Base-by-base conservation (phyloP, 2,888 invertebrate genomes). In the Homarus gammarus region DNA sequence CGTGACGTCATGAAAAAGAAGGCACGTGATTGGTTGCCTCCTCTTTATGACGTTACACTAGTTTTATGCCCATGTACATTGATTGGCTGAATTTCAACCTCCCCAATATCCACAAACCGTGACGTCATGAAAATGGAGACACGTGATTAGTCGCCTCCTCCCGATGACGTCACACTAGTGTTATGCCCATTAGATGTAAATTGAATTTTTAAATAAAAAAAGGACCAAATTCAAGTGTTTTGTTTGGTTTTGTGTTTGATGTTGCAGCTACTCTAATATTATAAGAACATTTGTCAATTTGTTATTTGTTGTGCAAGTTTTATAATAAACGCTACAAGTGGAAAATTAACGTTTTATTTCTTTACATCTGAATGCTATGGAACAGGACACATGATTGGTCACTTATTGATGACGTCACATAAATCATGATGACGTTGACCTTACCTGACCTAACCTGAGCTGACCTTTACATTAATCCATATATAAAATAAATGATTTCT, bases 261-360 rank as follows among this genome's bases (percentile, higher is more conserved):
- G 88, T 88, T 88, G 83, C 84, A 88, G 78, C 88, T 84, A 64
- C 81, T 84, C 77, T 88, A 88, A 84, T 88, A 84, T 84, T 88
- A 77, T 84, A 88, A 84, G 77, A 88, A 84, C 77, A 88, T 83
- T 88, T 88, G 88, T 88, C 88, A 61, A 88, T 88, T 88, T 88
- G 88, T 88, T 88, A 88, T 84, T 83, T 88, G 88, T 88, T 88
- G 88, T 88, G 88, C 83, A 64, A 83, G 83, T 88, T 88, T 88
- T 88, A 78, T 88, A 88, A 88, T 88, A 88, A 88, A 88, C 51
- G 64, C 84, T 88, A 88, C 86, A 88, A 78, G 83, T 84, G 88
- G n/a, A 68, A 88, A n/a, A 27, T 51, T 36, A n/a, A 18, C 12
- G 18, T 22, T 18, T 15, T 0, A 56, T 56, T 56, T 18, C 15